Percentiles rank a stretch among this genome's conserved stretches.
Evolutionary conservation across 1,140 invertebrate genomes (phyloP).

Genomic region (Trigoniulus corallinus): DNA sequence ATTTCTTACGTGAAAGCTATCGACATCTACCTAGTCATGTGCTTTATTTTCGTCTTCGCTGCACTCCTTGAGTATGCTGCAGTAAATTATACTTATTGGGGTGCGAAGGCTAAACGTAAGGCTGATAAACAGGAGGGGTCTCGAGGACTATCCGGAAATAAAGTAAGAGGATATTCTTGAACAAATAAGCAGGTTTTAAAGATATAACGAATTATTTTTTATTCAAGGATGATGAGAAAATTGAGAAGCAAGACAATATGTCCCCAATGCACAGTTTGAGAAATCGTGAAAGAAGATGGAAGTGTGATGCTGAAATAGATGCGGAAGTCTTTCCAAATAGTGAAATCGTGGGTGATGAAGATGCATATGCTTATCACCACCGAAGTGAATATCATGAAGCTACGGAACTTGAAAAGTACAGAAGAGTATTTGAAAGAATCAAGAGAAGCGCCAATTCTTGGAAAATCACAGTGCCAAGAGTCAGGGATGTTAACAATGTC

Average conservation of each 20-base stretch:
- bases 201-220: no score
- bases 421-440: conserved; percentile 19
- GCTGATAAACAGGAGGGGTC: no score
- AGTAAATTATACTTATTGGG: no score
- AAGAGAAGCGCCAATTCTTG: conserved; percentile 16
- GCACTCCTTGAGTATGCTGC: no score
- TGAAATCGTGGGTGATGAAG: conserved; percentile 42
- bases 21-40: no score
- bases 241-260: conserved; percentile 62
- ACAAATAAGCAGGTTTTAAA: no score
- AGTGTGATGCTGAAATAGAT: conserved; percentile 22
- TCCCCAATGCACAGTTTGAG: conserved; percentile 69
- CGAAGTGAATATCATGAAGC: conserved; percentile 6
- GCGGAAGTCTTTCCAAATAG: conserved; percentile 58
- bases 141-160: no score
- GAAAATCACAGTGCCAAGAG: conserved; percentile 53
- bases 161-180: no score
- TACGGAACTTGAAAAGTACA: conserved; percentile 16
- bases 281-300: no score
- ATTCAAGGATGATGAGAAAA: conserved; percentile 42
- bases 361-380: conserved; percentile 9
- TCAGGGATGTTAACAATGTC: conserved; percentile 92
- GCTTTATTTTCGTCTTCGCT: no score
- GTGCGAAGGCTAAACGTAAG: no score
- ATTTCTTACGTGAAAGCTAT: no score